Conservation (phyloP, 2,797 vertebrate genomes). For the Pseudopleuronectes americanus region DNA sequence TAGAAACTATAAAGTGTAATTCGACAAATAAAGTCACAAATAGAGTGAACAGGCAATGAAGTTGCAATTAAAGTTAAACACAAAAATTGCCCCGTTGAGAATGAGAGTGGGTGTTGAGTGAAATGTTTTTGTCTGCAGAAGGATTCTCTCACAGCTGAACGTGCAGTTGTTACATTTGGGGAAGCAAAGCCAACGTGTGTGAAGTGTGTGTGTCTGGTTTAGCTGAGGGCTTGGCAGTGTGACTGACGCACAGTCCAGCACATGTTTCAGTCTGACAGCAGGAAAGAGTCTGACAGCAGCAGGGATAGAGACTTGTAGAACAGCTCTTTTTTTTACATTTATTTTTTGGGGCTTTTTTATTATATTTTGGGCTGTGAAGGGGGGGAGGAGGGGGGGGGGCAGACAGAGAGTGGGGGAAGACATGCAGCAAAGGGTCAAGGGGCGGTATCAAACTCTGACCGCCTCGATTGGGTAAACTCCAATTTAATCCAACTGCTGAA, state of each 20-base stretch:
- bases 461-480: too few relatives aligned
- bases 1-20: neutral
- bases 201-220: neutral
- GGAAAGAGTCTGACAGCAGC: neutral
- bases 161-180: neutral
- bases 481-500: too few relatives aligned
- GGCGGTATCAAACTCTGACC: too few relatives aligned
- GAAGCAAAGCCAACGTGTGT: neutral
- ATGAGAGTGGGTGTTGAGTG: neutral
- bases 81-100: neutral
- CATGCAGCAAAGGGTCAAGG: too few relatives aligned
- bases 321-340: neutral
- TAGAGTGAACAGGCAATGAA: neutral
- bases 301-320: neutral
- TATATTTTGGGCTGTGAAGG: too few relatives aligned
- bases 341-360: too few relatives aligned
- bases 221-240: neutral
- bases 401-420: too few relatives aligned
- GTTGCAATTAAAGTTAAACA: neutral
- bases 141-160: neutral
- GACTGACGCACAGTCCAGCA: neutral
- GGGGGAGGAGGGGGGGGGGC: too few relatives aligned
- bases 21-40: neutral
- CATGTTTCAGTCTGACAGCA: conserved; percentile 2
- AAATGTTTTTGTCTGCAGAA: neutral